These are phyloP conservation scores for Diadema setosum DNA, from an alignment of 35 echinoderm and acorn worm genomes.

Conservation along the genomic window DNA sequence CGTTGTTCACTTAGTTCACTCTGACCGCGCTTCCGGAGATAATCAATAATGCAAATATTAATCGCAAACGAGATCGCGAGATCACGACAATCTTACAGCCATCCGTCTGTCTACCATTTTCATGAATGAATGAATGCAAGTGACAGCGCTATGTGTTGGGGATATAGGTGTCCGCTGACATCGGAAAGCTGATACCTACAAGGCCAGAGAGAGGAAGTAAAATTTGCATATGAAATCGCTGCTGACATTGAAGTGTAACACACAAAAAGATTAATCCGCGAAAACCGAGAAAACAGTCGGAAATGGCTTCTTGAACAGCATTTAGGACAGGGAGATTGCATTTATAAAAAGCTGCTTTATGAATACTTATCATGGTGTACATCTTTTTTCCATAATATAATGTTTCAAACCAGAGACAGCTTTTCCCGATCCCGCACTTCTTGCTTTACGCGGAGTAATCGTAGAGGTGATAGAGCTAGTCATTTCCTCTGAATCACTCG, in stretches of 20 bases:
- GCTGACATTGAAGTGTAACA: slow-evolving; percentile 63
- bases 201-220: slow-evolving; percentile 99
- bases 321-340: too few relatives aligned
- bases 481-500: slow-evolving; percentile 76
- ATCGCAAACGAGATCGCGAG: neutral
- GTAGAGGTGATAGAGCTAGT: slow-evolving; percentile 14
- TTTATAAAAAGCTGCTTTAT: too few relatives aligned
- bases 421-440: too few relatives aligned
- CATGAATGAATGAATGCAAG: slow-evolving; percentile 12
- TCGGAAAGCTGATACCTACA: slow-evolving; percentile 99
- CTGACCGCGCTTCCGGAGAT: too few relatives aligned
- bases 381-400: too few relatives aligned
- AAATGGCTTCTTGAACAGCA: too few relatives aligned
- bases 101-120: neutral
- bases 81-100: neutral
- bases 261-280: slow-evolving; percentile 40
- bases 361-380: too few relatives aligned
- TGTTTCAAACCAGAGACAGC: too few relatives aligned
- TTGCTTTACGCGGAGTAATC: slow-evolving; percentile 11
- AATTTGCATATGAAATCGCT: slow-evolving; percentile 98
- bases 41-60: too few relatives aligned
- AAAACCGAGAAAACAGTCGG: neutral
- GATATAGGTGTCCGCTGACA: slow-evolving; percentile 5
- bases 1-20: too few relatives aligned
- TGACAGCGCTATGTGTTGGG: neutral